Evolutionary conservation across 2,888 invertebrate genomes (phyloP).

Genomic region (Megamerina dolium): DNA sequence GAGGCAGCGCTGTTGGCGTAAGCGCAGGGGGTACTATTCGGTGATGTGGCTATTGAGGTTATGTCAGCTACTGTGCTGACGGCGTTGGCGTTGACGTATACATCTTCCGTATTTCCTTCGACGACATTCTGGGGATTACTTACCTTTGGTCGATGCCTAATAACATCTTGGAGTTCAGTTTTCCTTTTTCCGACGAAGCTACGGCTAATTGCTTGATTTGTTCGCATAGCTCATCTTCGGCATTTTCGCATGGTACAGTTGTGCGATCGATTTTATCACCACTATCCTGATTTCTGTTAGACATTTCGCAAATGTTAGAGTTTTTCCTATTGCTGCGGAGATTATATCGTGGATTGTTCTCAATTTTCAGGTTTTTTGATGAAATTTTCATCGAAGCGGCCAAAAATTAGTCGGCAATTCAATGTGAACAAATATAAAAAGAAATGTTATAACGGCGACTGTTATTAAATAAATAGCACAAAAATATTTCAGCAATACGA

Average conservation of each 20-base stretch:
- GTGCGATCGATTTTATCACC: no score
- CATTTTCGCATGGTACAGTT: no score
- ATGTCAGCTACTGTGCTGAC: no score
- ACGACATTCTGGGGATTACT: background rate
- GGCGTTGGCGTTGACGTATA: background rate
- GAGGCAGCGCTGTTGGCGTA: no score
- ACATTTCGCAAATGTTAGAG: no score
- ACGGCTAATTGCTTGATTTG: no score
- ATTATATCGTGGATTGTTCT: background rate
- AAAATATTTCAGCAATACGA: no score
- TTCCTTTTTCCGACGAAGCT: background rate
- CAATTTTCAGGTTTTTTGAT: background rate
- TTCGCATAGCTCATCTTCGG: background rate
- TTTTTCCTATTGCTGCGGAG: background rate
- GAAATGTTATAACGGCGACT: background rate
- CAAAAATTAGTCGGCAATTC: background rate
- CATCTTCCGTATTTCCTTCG: background rate
- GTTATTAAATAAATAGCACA: no score
- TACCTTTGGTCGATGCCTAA: background rate
- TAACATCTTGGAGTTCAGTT: background rate
- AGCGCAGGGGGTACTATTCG: no score
- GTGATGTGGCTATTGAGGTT: background rate
- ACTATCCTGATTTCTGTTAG: no score
- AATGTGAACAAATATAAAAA: conserved; percentile 3
- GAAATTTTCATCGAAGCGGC: background rate